Evolutionary conservation across 2,113 vertebrate genomes (phyloP).

Genomic region (Pseudorectes ferrugineus): DNA sequence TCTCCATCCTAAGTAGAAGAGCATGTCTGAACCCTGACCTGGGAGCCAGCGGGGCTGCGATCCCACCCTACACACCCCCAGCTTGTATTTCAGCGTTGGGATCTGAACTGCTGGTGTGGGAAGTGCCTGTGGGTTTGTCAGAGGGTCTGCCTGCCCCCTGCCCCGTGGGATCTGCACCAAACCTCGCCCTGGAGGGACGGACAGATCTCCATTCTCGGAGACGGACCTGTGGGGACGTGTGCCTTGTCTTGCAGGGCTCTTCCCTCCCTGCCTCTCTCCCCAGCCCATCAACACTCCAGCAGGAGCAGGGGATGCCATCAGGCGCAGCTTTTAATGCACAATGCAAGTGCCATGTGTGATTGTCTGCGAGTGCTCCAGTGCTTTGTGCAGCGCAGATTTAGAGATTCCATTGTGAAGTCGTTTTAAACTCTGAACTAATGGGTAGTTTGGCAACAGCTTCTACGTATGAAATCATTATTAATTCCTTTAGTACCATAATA

Average conservation of each 20-base stretch:
- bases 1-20: background rate
- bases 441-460: constrained; percentile 66
- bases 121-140: background rate
- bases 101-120: fast-evolving
- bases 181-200: fast-evolving
- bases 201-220: fast-evolving
- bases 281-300: background rate
- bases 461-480: constrained; percentile 72
- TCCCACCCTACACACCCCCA: fast-evolving
- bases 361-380: background rate
- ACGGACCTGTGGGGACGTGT: background rate
- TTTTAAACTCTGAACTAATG: constrained; percentile 68
- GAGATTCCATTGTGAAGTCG: constrained; percentile 34
- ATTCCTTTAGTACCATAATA: constrained; percentile 72
- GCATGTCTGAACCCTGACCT: background rate
- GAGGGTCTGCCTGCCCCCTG: background rate
- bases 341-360: background rate
- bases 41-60: background rate
- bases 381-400: background rate
- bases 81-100: background rate
- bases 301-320: background rate
- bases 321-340: background rate
- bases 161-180: fast-evolving
- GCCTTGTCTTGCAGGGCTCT: background rate
- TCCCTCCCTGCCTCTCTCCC: background rate